Evolutionary conservation across 2,113 vertebrate genomes (phyloP), one percentile per base, ranked within the genome.

Genomic region (Tragelaphus buxtoni): DNA sequence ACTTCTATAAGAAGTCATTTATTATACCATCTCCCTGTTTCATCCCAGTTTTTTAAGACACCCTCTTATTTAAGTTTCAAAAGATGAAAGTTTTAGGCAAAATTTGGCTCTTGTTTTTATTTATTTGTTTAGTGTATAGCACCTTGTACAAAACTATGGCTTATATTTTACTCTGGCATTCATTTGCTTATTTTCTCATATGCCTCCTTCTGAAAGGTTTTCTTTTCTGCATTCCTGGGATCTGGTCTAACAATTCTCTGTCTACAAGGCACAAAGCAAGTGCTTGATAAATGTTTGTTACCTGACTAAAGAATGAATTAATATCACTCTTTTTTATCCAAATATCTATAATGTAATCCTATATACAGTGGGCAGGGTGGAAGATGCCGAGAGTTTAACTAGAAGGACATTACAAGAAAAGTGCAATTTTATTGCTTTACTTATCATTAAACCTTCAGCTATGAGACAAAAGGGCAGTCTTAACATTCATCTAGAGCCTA

Each of bases 331-430:
- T 55, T 69, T 63, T 16, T 18, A 5, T 89, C 6, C 82, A 90
- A 84, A n/a, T 10, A 79, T 65, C 35, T 93, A 7, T 86, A 74
- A n/a, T 32, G 4, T 9, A 17, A 30, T 56, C 11, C 18, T 82
- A 9, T 4, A 8, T 32, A 88, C 39, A 4, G 5, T 8, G 2
- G 5, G 5, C 1, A 79, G 22, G 20, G 3, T 1, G 18, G 3
- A 10, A 60, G 10, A 42, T 39, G 6, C 8, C 4, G 51, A 24
- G 26, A 77, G 55, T 30, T 94, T 85, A 61, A 63, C 26, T 4
- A 88, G 86, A 85, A 47, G 8, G 7, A 53, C 5, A 61, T 8
- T 72, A 7, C 9, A 85, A 74, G 49, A 84, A 85, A 81, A 92
- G 24, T 60, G 5, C 0, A 61, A 6, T 42, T 56, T 49, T 56